Percentiles rank a stretch among this genome's conserved stretches.
phyloP scores from a whole-genome alignment of 2,113 vertebrate species.

The Mesembrinibis cayennensis region DNA sequence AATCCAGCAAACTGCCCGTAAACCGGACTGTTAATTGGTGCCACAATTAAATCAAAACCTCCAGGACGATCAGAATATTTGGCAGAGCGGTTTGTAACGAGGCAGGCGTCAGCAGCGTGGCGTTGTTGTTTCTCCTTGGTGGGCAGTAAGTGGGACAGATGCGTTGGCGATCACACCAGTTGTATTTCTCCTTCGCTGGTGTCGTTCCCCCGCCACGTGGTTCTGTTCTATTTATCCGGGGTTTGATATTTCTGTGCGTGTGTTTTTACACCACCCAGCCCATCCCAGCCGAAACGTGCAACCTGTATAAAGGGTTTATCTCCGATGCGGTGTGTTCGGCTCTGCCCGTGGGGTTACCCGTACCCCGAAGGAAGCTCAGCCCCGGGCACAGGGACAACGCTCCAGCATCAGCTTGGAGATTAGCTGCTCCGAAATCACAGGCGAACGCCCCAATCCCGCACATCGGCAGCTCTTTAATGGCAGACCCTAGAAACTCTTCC shows the following conservation, averaged over 20 bases:
- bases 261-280: background rate
- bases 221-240: background rate
- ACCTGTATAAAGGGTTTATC: background rate
- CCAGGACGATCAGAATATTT: conserved; percentile 23
- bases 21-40: conserved; percentile 16
- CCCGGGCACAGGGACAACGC: fast-evolving
- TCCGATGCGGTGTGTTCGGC: fast-evolving
- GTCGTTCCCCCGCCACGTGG: background rate
- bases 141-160: conserved; percentile 50
- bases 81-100: conserved; percentile 43
- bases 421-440: fast-evolving
- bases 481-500: background rate
- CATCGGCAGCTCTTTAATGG: background rate
- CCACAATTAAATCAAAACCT: conserved; percentile 45
- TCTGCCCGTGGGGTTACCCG: background rate
- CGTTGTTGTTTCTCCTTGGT: background rate
- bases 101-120: conserved; percentile 3
- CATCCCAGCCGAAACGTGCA: fast-evolving
- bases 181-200: background rate
- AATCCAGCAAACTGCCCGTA: background rate
- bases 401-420: background rate
- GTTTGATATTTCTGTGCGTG: background rate
- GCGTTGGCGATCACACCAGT: background rate
- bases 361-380: background rate
- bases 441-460: fast-evolving